A percentile compares a stretch with the other conserved stretches of the same genome.
These are phyloP conservation scores for Aphyosemion australe DNA, from an alignment of 2,113 vertebrate genomes.

Conservation along the genomic window DNA sequence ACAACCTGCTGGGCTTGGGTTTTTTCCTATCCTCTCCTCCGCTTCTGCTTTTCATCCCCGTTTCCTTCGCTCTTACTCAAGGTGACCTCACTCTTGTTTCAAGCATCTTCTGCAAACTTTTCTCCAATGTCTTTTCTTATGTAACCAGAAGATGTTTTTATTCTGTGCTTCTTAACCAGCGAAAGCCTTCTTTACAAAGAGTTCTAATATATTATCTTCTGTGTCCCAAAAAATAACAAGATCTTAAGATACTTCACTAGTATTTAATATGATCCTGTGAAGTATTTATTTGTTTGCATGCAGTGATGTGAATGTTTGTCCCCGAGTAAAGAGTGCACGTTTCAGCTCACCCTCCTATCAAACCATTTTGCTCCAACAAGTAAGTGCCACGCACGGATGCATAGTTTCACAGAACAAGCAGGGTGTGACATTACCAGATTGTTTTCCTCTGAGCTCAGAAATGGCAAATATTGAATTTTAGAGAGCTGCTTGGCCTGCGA, in stretches of 20 bases:
- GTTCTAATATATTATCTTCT: background rate
- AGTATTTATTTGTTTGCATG: background rate
- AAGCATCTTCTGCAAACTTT: slow-evolving; percentile 10
- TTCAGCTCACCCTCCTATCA: slow-evolving; percentile 33
- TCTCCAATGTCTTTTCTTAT: background rate
- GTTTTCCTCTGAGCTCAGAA: slow-evolving; percentile 34
- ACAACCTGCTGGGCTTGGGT: slow-evolving; percentile 79
- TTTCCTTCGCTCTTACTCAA: slow-evolving; percentile 50
- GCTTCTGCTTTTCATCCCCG: slow-evolving; percentile 43
- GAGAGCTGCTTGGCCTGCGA: slow-evolving; percentile 24
- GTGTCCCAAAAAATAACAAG: background rate
- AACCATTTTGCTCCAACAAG: slow-evolving; percentile 31
- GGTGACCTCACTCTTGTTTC: slow-evolving; percentile 49
- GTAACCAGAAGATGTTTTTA: slow-evolving; percentile 4
- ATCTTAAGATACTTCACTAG: background rate
- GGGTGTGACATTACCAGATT: slow-evolving; percentile 27
- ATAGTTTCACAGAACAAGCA: slow-evolving; percentile 42
- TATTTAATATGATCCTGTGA: background rate
- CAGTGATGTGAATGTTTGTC: background rate
- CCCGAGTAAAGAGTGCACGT: slow-evolving; percentile 26
- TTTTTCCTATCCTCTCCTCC: slow-evolving; percentile 53
- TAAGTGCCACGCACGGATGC: slow-evolving; percentile 34
- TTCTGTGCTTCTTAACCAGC: slow-evolving; percentile 2
- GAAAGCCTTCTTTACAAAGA: background rate
- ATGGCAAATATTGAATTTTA: slow-evolving; percentile 44